Evolutionary conservation across 2,888 invertebrate species (phyloP).

Genomic region (Drosophila longiperda): DNA sequence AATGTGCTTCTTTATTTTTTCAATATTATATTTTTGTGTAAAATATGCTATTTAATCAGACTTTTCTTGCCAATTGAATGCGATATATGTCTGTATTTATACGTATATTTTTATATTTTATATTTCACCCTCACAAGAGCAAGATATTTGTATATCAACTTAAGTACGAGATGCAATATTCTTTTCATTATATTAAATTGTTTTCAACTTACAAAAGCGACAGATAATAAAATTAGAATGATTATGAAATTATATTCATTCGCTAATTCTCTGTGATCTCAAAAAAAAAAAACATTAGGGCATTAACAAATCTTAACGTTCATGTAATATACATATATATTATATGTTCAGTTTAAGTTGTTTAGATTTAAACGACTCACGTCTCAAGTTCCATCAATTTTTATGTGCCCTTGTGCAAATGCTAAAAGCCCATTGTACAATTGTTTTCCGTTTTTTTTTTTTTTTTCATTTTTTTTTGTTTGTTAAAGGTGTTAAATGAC

Average conservation of each 20-base stretch:
- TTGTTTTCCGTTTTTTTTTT: not conserved
- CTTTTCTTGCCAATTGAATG: slow-evolving; percentile 41
- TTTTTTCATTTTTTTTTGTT: not conserved
- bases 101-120: not conserved
- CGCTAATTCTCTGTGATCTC: not conserved
- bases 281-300: not conserved
- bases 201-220: not conserved
- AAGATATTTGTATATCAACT: not conserved
- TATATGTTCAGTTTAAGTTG: not conserved
- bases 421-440: not conserved
- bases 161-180: slow-evolving; percentile 11
- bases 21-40: slow-evolving; percentile 25
- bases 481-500: slow-evolving; percentile 6
- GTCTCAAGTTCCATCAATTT: not conserved
- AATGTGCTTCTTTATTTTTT: slow-evolving; percentile 21
- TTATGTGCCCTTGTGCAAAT: slow-evolving; percentile 4
- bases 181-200: slow-evolving; percentile 16
- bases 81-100: not conserved
- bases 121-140: not conserved
- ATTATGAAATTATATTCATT: not conserved
- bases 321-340: not conserved
- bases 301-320: not conserved
- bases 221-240: not conserved
- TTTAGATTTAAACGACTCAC: not conserved
- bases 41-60: slow-evolving; percentile 33